These are phyloP conservation scores for Philereme transversata DNA, from an alignment of 2,888 invertebrate species.

Conservation along the genomic window DNA sequence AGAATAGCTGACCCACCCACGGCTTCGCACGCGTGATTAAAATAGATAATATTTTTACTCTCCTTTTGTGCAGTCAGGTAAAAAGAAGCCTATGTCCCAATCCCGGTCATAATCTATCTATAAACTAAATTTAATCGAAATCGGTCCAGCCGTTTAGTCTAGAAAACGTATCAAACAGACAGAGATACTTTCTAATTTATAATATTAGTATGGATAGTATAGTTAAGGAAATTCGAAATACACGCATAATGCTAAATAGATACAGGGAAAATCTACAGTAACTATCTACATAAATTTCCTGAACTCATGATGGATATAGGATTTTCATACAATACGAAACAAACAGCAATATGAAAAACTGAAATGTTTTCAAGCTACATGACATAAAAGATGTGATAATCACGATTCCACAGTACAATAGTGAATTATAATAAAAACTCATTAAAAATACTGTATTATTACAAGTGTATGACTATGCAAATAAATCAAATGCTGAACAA, in stretches of 20 bases:
- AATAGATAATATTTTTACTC: too few relatives aligned
- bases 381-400: conserved; percentile 3
- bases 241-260: conserved; percentile 3
- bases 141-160: too few relatives aligned
- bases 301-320: not conserved
- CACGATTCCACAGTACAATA: conserved; percentile 9
- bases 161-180: too few relatives aligned
- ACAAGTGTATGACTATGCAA: conserved; percentile 34
- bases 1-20: too few relatives aligned
- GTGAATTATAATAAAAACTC: conserved; percentile 8
- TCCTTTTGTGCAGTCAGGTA: too few relatives aligned
- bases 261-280: conserved; percentile 3
- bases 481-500: conserved; percentile 49
- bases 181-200: too few relatives aligned
- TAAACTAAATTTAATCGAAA: too few relatives aligned
- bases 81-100: too few relatives aligned
- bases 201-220: too few relatives aligned
- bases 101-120: too few relatives aligned
- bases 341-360: not conserved
- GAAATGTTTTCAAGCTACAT: conserved; percentile 5
- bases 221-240: conserved; percentile 1
- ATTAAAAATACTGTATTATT: conserved; percentile 21
- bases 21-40: too few relatives aligned
- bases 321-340: not conserved
- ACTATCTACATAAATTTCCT: conserved; percentile 8